A percentile compares a stretch with the other conserved stretches of the same genome.
Evolutionary conservation across 2,888 invertebrate species (phyloP).

Genomic region (Tigriopus californicus): DNA sequence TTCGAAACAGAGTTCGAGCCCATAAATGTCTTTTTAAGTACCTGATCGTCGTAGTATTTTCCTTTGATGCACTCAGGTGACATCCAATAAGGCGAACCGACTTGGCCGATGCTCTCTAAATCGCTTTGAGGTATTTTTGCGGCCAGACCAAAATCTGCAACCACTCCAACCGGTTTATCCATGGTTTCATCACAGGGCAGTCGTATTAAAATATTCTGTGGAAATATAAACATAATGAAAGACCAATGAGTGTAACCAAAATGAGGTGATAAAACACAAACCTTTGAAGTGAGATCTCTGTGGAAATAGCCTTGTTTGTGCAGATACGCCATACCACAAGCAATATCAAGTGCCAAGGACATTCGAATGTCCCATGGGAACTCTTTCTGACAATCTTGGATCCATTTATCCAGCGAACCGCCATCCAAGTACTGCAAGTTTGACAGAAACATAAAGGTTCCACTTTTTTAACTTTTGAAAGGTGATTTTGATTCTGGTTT

Average conservation of each 20-base stretch:
- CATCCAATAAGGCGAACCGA: slow-evolving; percentile 96
- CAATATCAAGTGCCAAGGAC: slow-evolving; percentile 67
- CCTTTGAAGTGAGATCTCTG: slow-evolving; percentile 86
- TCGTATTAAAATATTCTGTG: neutral
- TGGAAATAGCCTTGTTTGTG: slow-evolving; percentile 85
- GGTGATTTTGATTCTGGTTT: no score
- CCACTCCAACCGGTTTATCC: slow-evolving; percentile 55
- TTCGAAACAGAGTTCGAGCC: no score
- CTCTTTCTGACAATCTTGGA: slow-evolving; percentile 38
- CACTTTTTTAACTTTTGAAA: no score
- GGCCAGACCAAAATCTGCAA: slow-evolving; percentile 89
- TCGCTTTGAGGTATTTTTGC: slow-evolving; percentile 62
- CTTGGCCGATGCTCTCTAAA: slow-evolving; percentile 52
- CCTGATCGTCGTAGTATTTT: slow-evolving; percentile 69
- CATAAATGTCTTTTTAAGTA: no score
- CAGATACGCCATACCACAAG: slow-evolving; percentile 77
- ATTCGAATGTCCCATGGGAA: slow-evolving; percentile 48
- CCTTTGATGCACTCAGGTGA: slow-evolving; percentile 91
- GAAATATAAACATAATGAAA: neutral
- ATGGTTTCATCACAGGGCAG: neutral
- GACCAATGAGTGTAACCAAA: neutral
- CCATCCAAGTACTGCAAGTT: slow-evolving; percentile 66
- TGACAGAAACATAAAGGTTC: no score
- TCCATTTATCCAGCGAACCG: slow-evolving; percentile 76
- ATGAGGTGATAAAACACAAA: slow-evolving; percentile 27